Evolutionary conservation across 2,888 invertebrate species (phyloP), one percentile per base, ranked within the genome.

Genomic region (Brachypterus glaber): DNA sequence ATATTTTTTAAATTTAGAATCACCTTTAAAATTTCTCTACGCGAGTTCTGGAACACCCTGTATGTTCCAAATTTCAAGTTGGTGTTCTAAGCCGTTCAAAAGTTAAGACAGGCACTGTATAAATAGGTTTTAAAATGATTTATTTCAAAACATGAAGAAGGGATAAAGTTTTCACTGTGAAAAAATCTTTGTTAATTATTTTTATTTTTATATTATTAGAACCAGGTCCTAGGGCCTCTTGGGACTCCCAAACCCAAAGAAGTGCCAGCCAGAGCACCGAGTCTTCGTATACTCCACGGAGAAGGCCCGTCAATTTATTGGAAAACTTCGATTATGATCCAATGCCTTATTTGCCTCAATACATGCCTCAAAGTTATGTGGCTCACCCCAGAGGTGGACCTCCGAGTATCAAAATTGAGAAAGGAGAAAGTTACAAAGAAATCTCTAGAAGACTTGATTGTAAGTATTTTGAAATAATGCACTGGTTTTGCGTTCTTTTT

Each of bases 171-270:
- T n/a, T n/a, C n/a, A n/a, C n/a, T n/a, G n/a, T n/a, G n/a, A n/a
- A n/a, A n/a, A n/a, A n/a, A n/a, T n/a, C n/a, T n/a, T n/a, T n/a
- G n/a, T n/a, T n/a, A n/a, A n/a, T n/a, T n/a, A n/a, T n/a, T n/a
- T n/a, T n/a, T n/a, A n/a, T n/a, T n/a, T n/a, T n/a, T 9, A 21
- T 9, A 21, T 21, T 57, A 59, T 7, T 51, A 71, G 71, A 71
- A 51, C 71, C 71, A 8, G 66, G 67, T 3, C 71, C 70, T 0
- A 59, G 62, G 50, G 59, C 68, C 2, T 67, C 64, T 2, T 69
- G 69, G 69, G 61, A 64, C 37, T 60, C 58, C 0, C 44, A 49
- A 14, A 54, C 58, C 1, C 51, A 55, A 41, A 47, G 56, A 34
- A 44, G 38, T 34, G 36, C 45, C 13, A 17, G 40, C 8, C 7